Percentiles rank a stretch among this genome's conserved stretches.
These are phyloP conservation scores for Pissodes strobi DNA, from an alignment of 1,140 invertebrate genomes.

Conservation along the genomic window DNA sequence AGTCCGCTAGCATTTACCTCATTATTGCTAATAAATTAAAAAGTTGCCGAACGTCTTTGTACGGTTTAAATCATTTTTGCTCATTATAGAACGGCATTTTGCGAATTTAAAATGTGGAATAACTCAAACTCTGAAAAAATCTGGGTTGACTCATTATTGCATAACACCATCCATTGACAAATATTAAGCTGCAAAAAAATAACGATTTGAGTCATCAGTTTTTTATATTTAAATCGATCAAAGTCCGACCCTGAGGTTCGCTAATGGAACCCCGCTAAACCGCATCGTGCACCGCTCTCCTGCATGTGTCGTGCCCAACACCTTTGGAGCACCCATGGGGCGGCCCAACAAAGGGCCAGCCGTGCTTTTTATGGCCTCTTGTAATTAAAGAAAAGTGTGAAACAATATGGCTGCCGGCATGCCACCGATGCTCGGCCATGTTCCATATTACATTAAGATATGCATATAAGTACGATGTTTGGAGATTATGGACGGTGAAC, in stretches of 20 bases:
- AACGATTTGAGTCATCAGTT: too few species aligned
- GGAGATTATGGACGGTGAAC: slow-evolving; percentile 3
- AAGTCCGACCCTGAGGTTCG: neutral
- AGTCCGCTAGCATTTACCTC: too few species aligned
- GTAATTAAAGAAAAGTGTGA: slow-evolving; percentile 31
- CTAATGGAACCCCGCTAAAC: slow-evolving; percentile 23
- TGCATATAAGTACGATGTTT: slow-evolving; percentile 12
- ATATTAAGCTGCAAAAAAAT: too few species aligned
- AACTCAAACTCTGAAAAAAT: too few species aligned
- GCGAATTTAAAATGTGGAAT: too few species aligned
- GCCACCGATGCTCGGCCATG: slow-evolving; percentile 21
- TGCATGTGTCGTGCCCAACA: slow-evolving; percentile 24
- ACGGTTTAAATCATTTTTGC: too few species aligned
- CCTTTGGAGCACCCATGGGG: slow-evolving; percentile 24
- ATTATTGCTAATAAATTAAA: too few species aligned
- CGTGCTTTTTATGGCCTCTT: slow-evolving; percentile 30
- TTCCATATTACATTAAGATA: slow-evolving; percentile 20
- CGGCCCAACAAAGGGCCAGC: slow-evolving; percentile 25
- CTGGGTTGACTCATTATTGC: too few species aligned
- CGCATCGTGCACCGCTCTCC: neutral
- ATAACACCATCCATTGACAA: too few species aligned
- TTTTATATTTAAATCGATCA: too few species aligned
- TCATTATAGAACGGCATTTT: too few species aligned
- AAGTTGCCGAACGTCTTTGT: too few species aligned
- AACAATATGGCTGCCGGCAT: slow-evolving; percentile 28